Conservation (phyloP, 2,797 vertebrate species). For the Platyrinchus mystaceus region DNA sequence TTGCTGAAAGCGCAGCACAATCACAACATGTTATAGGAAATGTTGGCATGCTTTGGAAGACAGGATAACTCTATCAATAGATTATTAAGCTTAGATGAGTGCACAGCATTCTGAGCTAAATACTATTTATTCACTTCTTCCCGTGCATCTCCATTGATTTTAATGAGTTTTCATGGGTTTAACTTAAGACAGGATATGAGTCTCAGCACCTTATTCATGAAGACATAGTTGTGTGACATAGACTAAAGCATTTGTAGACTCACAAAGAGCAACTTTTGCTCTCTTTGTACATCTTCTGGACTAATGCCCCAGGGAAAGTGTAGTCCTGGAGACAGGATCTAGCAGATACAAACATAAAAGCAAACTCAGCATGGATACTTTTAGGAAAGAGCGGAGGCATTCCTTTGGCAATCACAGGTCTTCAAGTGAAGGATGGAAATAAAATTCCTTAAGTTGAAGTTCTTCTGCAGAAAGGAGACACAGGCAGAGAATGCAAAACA, state of each 20-base stretch:
- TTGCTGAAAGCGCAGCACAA: conserved; percentile 26
- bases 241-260: not conserved
- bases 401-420: not conserved
- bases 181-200: not conserved
- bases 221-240: not conserved
- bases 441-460: not conserved
- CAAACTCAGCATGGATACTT: not conserved
- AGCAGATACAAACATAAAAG: not conserved
- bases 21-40: conserved; percentile 49
- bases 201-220: not conserved
- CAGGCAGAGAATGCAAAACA: not conserved
- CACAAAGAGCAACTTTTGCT: not conserved
- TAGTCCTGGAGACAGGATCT: not conserved
- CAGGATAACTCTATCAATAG: conserved; percentile 51
- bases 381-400: not conserved
- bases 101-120: not conserved
- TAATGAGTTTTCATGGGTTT: not conserved
- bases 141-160: not conserved
- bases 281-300: not conserved
- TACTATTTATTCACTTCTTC: not conserved
- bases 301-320: not conserved
- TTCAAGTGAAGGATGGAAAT: not conserved
- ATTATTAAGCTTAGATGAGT: conserved; percentile 35
- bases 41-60: conserved; percentile 55
- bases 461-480: not conserved